Conservation (phyloP, 2,797 vertebrate genomes). For the Malurus splendens region DNA sequence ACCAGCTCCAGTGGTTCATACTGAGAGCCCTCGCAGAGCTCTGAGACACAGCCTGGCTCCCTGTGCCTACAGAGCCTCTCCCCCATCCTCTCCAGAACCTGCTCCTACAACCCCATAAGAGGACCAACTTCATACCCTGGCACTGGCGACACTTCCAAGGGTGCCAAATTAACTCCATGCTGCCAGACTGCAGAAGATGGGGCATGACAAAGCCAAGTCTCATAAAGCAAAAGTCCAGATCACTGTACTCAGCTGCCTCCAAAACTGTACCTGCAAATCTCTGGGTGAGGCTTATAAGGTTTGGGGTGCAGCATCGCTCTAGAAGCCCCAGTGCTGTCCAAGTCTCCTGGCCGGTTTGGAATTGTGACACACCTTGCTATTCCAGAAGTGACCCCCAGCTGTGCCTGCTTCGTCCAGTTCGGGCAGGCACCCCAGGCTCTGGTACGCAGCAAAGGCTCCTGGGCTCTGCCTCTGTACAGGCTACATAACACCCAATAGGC, state of each 20-base stretch:
- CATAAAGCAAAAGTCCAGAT: background rate
- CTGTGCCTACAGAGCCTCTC: background rate
- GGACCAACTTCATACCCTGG: background rate
- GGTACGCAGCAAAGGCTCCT: background rate
- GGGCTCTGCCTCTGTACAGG: background rate
- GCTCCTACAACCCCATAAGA: background rate
- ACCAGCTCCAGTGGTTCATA: background rate
- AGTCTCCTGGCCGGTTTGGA: fast-evolving
- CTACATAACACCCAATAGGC: background rate
- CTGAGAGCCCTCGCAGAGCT: background rate
- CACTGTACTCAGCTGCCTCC: background rate
- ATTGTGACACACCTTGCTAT: background rate
- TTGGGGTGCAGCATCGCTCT: background rate
- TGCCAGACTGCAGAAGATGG: background rate
- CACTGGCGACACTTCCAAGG: background rate
- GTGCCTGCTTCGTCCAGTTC: fast-evolving
- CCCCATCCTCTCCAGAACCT: background rate
- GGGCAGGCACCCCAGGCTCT: fast-evolving
- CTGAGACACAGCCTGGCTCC: background rate
- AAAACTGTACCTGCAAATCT: background rate
- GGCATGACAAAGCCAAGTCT: background rate
- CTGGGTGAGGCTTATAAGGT: fast-evolving
- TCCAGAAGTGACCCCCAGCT: background rate
- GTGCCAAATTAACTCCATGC: background rate
- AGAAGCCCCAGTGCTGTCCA: fast-evolving